Base-by-base conservation (phyloP, 2,888 invertebrate genomes). In the Sipha maydis region DNA sequence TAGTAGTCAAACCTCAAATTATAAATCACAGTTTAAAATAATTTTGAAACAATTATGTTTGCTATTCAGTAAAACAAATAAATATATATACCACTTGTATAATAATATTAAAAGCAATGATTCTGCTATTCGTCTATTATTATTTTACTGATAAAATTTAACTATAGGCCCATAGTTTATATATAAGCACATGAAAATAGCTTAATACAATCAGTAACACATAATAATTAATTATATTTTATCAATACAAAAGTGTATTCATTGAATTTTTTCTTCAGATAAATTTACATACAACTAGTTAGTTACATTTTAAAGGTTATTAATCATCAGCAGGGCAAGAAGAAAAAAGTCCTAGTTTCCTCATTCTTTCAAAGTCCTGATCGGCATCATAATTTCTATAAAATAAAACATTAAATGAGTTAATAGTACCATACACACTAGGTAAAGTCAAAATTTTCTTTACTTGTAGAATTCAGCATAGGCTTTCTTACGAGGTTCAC, bases 401-500 rank as follows among this genome's bases (percentile, higher is more conserved):
- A 82, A 73, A 71, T 31, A 83, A 88, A 77, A 78, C 21, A 82
- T 67, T 21, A 54, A 69, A 61, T 25, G 0, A 17, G 28, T 89
- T 77, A 82, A 77, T 71, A 73, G 34, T 34, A 41, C 21, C 5
- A 48, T 83, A 54, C 54, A 83, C 56, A 56, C 9, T 19, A 31
- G n/a, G 25, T 5, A 69, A 71, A 31, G 21, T 31, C 28, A 14
- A 78, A 38, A 21, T 77, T n/a, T 25, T 25, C 92, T 93, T 93
- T 93, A 97, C 97, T 93, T 95, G 93, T 96, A 96, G 92, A 95
- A 97, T 67, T 96, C 95, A 71, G 93, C 95, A 90, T 96, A 96
- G 83, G 92, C 92, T 19, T 92, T 91, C 90, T 93, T 95, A 85
- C 94, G 93, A 0, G 93, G 93, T 77, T 93, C 92, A 83, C 92